Evolutionary conservation across 2,888 invertebrate species (phyloP), one percentile per base, ranked within the genome.

Genomic region (Mayetiola destructor): DNA sequence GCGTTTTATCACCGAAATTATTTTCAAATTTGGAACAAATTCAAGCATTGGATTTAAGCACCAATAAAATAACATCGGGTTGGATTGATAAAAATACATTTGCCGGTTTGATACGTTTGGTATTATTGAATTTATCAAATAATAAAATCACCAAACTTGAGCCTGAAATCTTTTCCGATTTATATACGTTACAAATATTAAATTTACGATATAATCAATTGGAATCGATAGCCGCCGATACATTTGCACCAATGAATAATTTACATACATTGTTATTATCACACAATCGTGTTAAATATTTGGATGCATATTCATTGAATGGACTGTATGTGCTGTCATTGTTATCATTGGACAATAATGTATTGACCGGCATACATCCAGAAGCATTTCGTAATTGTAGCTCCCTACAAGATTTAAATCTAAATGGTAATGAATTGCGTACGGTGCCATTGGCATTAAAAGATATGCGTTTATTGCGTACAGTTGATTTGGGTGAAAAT

Each of bases 401-500:
- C 63, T 87, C 88, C 60, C 76, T 93, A 66, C 87, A 90, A 74
- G 92, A 92, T 73, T 77, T 94, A 64, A 89, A 91, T 76, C 77
- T 93, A 67, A 90, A 89, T 73, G 88, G 86, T 60, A 93, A 93
- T 74, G 80, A 82, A 66, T 76, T 93, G 65, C 83, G 83, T 67
- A 78, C 80, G 64, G 81, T 91, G 64, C 92, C 92, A 48, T 71
- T 82, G 65, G 91, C 91, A 23, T 72, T 93, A 60, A 80, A 84
- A 68, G 86, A 89, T 73, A 86, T 92, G 85, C 80, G 87, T 62
- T 77, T 90, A 66, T 75, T 95, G 66, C 80, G 86, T 69, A 89
- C 88, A 55, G 81, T 96, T 60, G 91, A 93, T 75, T 77, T 96
- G 63, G 92, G 91, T 58, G 91, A 93, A 73, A 96, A 96, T 75